Percentiles rank a stretch among this genome's conserved stretches.
Conservation (phyloP, 1,140 invertebrate species). For the Bombus cullumanus region DNA sequence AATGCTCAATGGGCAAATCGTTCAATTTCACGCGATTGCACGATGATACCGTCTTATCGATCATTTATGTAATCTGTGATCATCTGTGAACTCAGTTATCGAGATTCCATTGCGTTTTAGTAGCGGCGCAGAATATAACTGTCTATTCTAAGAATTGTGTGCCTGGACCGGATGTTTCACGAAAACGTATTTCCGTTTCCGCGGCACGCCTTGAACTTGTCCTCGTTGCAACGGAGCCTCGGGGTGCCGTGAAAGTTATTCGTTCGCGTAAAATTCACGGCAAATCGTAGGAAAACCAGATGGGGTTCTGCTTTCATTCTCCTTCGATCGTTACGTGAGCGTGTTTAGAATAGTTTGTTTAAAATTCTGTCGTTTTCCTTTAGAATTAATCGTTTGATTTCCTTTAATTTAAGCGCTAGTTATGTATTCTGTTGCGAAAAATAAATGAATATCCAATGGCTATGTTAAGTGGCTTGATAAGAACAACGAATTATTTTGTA, state of each 20-base stretch:
- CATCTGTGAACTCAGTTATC: neutral
- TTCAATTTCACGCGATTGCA: neutral
- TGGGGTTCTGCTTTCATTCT: neutral
- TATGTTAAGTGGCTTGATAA: too few relatives aligned
- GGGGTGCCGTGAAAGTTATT: neutral
- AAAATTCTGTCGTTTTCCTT: too few relatives aligned
- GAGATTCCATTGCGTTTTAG: neutral
- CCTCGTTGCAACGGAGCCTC: slow-evolving; percentile 23
- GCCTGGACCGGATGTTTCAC: neutral
- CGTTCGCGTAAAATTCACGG: neutral
- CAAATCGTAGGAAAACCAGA: neutral
- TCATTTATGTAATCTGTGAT: neutral
- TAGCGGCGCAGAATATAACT: too few relatives aligned
- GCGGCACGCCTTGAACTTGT: slow-evolving; percentile 61
- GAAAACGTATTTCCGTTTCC: slow-evolving; percentile 50
- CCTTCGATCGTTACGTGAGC: too few relatives aligned
- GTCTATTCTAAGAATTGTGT: neutral
- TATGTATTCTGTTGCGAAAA: too few relatives aligned
- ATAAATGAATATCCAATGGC: too few relatives aligned
- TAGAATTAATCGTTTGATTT: too few relatives aligned
- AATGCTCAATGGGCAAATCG: too few relatives aligned
- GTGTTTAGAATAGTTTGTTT: too few relatives aligned
- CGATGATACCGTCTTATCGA: neutral
- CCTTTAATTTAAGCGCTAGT: too few relatives aligned
- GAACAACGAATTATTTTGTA: too few relatives aligned